A percentile compares a stretch with the other conserved stretches of the same genome.
These are phyloP conservation scores for Peromyscus polionotus DNA, from an alignment of 2,113 vertebrate genomes.

Conservation along the genomic window DNA sequence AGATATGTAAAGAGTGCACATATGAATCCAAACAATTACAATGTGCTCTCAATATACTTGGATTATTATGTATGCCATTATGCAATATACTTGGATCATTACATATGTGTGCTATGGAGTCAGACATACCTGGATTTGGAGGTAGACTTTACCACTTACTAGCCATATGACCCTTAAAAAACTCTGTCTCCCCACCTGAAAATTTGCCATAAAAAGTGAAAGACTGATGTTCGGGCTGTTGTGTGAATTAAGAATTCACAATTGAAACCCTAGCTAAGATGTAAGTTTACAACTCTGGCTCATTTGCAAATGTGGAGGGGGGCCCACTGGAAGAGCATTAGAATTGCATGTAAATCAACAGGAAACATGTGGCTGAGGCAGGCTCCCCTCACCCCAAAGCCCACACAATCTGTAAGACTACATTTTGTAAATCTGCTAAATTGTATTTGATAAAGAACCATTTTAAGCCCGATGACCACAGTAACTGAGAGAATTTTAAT, in stretches of 20 bases:
- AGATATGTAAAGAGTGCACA: not conserved
- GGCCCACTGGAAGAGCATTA: slow-evolving; percentile 27
- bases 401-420: not conserved
- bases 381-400: not conserved
- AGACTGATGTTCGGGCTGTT: slow-evolving; percentile 9
- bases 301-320: slow-evolving; percentile 53
- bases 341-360: slow-evolving; percentile 42
- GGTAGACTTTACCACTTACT: slow-evolving; percentile 57
- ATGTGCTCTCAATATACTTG: slow-evolving; percentile 32
- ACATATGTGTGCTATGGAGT: slow-evolving; percentile 8
- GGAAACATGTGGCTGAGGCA: slow-evolving; percentile 31
- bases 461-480: slow-evolving; percentile 51
- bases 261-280: slow-evolving; percentile 33
- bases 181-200: slow-evolving; percentile 24
- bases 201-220: slow-evolving; percentile 38
- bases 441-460: slow-evolving; percentile 68
- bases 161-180: slow-evolving; percentile 24
- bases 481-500: slow-evolving; percentile 75
- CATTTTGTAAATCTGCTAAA: slow-evolving; percentile 41
- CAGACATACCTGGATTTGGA: slow-evolving; percentile 18
- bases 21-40: slow-evolving; percentile 27
- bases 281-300: slow-evolving; percentile 37
- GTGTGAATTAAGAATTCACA: slow-evolving; percentile 44
- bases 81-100: slow-evolving; percentile 28
- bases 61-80: not conserved